Evolutionary conservation across 2,888 invertebrate species (phyloP), one percentile per base, ranked within the genome.

Genomic region (Epinotia demarniana): DNA sequence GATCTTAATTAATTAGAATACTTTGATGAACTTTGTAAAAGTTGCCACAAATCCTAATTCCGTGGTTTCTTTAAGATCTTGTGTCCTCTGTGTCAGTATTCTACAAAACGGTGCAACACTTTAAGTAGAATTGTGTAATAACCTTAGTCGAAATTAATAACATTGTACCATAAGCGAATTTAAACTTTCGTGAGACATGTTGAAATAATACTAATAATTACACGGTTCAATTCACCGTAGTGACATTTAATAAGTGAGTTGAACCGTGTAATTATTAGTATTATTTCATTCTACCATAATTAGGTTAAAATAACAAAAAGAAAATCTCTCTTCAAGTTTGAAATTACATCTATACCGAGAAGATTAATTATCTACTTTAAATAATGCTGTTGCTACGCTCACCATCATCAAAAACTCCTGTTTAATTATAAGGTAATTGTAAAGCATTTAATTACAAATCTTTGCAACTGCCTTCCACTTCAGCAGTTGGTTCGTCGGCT

Each of bases 1-100:
- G 13, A 39, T 46, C 53, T 43, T 75, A 70, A 75, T 75, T 75
- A 75, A 71, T 71, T 71, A 70, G 64, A 71, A 75, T 71, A 66
- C 70, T 75, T 75, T 71, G 60, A 64, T 53, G 64, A 60, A 75
- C 60, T 75, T 70, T 70, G n/a, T 66, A 39, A 64, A 60, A 75
- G 64, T 75, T 71, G 11, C 33, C 53, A 23, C 33, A 53, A 55
- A 66, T 55, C 58, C 53, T 58, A 18, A 53, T 68, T 46, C 4
- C 13, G 12, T 33, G 23, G n/a, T 43, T 58, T 57, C 60, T 27
- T 69, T 69, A 9, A 39, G 2, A 16, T 49, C 49, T 13, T 49
- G 5, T 53, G 5, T n/a, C 16, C 53, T n/a, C n/a, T 5, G 8
- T 53, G 53, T 49, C 6, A 49, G 5, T 16, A 5, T 16, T 49